Evolutionary conservation across 2,888 invertebrate species (phyloP).

Genomic region (Nebria brevicollis): DNA sequence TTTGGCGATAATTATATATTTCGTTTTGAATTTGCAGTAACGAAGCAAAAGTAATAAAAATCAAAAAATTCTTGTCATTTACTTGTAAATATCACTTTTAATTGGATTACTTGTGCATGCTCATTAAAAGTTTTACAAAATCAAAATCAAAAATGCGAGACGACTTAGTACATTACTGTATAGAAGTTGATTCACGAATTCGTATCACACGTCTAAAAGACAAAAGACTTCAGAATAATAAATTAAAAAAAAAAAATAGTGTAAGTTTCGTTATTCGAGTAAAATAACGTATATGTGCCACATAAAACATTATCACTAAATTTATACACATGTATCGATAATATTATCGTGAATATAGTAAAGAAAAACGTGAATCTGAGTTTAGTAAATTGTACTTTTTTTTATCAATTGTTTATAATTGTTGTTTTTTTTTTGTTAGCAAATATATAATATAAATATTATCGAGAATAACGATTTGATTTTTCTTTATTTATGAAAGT

Average conservation of each 20-base stretch:
- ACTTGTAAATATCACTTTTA: neutral
- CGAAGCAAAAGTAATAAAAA: neutral
- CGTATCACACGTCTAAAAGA: neutral
- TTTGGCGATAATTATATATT: neutral
- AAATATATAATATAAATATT: conserved; percentile 32
- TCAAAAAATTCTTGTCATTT: neutral
- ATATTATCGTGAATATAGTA: conserved; percentile 38
- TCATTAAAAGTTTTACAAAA: neutral
- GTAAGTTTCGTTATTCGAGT: neutral
- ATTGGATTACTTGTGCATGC: neutral
- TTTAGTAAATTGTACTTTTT: conserved; percentile 41
- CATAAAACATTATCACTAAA: conserved; percentile 19
- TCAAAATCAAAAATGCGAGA: neutral
- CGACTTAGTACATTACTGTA: neutral
- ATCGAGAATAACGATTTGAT: conserved; percentile 5
- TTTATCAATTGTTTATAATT: conserved; percentile 39
- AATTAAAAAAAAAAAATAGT: neutral
- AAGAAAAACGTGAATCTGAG: conserved; percentile 39
- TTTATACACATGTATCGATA: conserved; percentile 34
- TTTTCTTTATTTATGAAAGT: neutral
- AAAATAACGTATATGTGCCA: conserved; percentile 25
- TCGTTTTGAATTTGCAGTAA: neutral
- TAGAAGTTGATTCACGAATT: neutral
- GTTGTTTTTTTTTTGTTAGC: conserved; percentile 37
- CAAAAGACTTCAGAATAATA: neutral